phyloP scores from a whole-genome alignment of 2,113 vertebrate species.

The Sinosuthora webbiana region DNA sequence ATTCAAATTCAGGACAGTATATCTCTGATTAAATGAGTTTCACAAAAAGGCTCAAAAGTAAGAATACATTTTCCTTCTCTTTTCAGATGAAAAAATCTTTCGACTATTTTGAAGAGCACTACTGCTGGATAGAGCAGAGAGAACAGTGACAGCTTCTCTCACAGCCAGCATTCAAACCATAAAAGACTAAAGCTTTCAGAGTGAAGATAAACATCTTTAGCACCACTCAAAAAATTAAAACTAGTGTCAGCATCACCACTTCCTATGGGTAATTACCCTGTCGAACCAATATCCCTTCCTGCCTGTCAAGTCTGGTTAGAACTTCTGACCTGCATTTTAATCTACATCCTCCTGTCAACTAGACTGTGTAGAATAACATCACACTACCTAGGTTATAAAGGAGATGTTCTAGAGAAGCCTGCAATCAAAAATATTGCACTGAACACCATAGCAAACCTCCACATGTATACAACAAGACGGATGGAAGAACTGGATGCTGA shows the following conservation, averaged over 20 bases:
- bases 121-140: neutral
- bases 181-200: slow-evolving; percentile 6
- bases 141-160: neutral
- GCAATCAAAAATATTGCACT: neutral
- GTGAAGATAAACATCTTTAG: slow-evolving; percentile 26
- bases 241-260: neutral
- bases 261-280: neutral
- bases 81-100: slow-evolving; percentile 5
- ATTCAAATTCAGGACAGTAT: slow-evolving; percentile 2
- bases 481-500: neutral
- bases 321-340: slow-evolving; percentile 5
- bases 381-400: neutral
- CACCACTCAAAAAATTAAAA: slow-evolving; percentile 12
- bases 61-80: neutral
- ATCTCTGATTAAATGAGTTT: neutral
- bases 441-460: neutral
- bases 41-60: neutral
- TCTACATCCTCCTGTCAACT: neutral
- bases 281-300: neutral
- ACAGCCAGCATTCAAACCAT: slow-evolving; percentile 11
- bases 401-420: neutral
- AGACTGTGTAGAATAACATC: neutral
- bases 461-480: neutral
- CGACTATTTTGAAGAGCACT: neutral
- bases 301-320: neutral